Conservation (phyloP, 2,113 vertebrate species). For the Cavia aperea region DNA sequence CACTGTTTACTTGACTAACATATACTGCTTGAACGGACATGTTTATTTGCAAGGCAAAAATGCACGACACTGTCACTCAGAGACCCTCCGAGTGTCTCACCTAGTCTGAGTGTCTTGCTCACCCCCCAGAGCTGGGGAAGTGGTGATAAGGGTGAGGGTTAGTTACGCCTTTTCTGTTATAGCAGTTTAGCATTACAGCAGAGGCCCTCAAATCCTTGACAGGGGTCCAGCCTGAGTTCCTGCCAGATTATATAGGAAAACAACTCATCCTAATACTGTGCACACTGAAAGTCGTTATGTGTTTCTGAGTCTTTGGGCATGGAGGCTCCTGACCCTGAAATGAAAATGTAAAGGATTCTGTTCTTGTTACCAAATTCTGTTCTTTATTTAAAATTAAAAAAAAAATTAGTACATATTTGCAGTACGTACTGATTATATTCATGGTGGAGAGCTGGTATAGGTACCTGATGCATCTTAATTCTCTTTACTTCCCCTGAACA, state of each 20-base stretch:
- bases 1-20: not conserved
- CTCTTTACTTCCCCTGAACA: not conserved
- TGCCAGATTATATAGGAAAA: not conserved
- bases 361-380: not conserved
- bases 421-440: not conserved
- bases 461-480: not conserved
- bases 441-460: not conserved
- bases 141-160: too few relatives aligned
- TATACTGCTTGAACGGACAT: not conserved
- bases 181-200: not conserved
- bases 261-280: rapidly evolving
- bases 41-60: not conserved
- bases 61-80: not conserved
- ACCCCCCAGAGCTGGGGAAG: not conserved
- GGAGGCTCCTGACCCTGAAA: not conserved
- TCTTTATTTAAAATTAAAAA: not conserved
- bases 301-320: not conserved
- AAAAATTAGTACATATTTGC: not conserved
- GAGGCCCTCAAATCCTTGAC: not conserved
- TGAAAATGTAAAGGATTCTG: not conserved
- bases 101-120: not conserved
- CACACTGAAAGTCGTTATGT: not conserved
- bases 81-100: not conserved
- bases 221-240: not conserved
- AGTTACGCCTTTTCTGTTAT: not conserved